phyloP scores from a whole-genome alignment of 2,797 vertebrate genomes.

The Cossypha caffra region DNA sequence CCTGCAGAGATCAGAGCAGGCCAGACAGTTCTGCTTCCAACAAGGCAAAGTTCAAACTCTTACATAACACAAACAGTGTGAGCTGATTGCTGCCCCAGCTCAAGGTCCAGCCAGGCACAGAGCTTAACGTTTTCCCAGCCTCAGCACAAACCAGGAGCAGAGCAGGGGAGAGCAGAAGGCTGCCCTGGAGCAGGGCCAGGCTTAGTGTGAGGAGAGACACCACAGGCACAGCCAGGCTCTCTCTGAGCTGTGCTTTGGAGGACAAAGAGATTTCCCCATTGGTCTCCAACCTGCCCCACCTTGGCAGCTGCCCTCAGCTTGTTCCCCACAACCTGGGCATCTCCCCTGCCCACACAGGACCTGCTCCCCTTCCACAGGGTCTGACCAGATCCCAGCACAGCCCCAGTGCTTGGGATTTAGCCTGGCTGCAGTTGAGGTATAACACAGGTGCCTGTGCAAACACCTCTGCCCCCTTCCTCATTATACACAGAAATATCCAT shows the following conservation, averaged over 20 bases:
- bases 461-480: background rate
- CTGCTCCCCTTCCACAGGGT: background rate
- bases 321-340: background rate
- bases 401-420: rapidly evolving
- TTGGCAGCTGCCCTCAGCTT: background rate
- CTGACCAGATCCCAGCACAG: background rate
- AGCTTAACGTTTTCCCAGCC: background rate
- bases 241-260: background rate
- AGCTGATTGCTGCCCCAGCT: background rate
- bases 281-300: background rate
- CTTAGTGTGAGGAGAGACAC: rapidly evolving
- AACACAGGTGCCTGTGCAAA: background rate
- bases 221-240: background rate
- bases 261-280: background rate
- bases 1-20: background rate
- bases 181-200: rapidly evolving
- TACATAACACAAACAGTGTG: background rate
- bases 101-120: background rate
- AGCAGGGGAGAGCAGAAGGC: background rate
- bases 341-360: rapidly evolving
- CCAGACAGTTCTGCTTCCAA: background rate
- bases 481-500: background rate
- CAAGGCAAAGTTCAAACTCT: background rate
- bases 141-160: background rate
- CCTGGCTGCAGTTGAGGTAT: background rate